phyloP scores from a whole-genome alignment of 2,888 invertebrate genomes.

The Himalopsyche kuldschensis region DNA sequence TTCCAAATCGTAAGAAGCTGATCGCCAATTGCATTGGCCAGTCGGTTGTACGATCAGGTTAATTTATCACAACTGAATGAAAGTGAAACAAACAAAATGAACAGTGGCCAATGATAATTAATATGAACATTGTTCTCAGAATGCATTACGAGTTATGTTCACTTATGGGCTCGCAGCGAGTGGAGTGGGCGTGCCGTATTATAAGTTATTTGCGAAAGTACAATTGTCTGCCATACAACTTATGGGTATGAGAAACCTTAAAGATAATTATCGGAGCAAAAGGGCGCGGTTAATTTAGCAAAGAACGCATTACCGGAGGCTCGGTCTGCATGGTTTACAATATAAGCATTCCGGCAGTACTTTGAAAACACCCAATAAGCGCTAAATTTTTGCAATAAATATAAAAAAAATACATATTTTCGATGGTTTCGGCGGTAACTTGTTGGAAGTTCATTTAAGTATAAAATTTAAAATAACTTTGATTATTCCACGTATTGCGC shows the following conservation, averaged over 20 bases:
- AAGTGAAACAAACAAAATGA: too few relatives aligned
- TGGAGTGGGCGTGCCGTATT: not conserved
- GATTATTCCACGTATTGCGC: too few relatives aligned
- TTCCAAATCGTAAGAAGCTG: too few relatives aligned
- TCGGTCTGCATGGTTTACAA: not conserved
- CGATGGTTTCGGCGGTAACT: too few relatives aligned
- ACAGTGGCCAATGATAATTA: too few relatives aligned
- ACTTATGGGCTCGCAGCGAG: not conserved
- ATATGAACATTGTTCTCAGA: not conserved
- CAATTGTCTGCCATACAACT: not conserved
- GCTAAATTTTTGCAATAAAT: not conserved
- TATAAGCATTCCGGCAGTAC: not conserved
- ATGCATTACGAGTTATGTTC: not conserved
- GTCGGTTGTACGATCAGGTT: too few relatives aligned
- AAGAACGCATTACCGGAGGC: constrained; percentile 1
- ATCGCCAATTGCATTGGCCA: too few relatives aligned
- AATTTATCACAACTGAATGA: too few relatives aligned
- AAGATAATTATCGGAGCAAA: not conserved
- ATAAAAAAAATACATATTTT: too few relatives aligned
- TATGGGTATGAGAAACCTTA: not conserved
- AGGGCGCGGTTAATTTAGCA: not conserved
- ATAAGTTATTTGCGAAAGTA: not conserved
- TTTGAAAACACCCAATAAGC: not conserved
- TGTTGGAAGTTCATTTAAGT: too few relatives aligned
- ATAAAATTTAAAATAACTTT: too few relatives aligned